A percentile compares a stretch with the other conserved stretches of the same genome.
phyloP scores from a whole-genome alignment of 2,888 invertebrate genomes.

The Autographa pulchrina region DNA sequence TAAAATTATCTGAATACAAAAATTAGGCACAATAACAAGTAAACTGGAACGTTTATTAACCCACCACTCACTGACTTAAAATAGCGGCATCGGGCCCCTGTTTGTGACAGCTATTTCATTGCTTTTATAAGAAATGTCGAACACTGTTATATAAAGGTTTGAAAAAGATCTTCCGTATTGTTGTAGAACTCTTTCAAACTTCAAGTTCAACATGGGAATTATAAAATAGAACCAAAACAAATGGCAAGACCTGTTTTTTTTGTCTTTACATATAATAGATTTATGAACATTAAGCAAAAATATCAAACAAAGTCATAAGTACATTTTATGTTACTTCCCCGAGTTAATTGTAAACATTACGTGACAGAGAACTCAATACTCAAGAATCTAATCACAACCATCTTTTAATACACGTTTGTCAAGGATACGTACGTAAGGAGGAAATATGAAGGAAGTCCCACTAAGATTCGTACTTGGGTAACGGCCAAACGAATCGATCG shows the following conservation, averaged over 20 bases:
- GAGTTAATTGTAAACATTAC: background rate
- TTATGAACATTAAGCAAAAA: background rate
- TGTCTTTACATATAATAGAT: no score
- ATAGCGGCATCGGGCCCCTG: no score
- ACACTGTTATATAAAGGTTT: background rate
- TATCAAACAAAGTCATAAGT: background rate
- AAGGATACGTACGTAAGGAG: background rate
- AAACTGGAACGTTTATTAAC: no score
- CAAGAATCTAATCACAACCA: background rate
- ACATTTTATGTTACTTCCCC: background rate
- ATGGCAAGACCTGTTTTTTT: background rate
- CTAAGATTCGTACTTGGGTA: constrained; percentile 60
- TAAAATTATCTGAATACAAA: no score
- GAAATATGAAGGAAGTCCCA: constrained; percentile 33
- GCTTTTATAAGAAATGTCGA: constrained; percentile 10
- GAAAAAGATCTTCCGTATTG: background rate
- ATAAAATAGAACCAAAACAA: background rate
- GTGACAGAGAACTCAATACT: background rate
- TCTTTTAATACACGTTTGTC: background rate
- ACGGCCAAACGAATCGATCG: constrained; percentile 71
- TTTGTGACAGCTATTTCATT: background rate
- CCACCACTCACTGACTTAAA: no score
- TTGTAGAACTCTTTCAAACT: background rate
- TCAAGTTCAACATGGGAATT: background rate
- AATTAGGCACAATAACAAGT: no score